Evolutionary conservation across 2,113 vertebrate species (phyloP).

Genomic region (Axis porcinus): DNA sequence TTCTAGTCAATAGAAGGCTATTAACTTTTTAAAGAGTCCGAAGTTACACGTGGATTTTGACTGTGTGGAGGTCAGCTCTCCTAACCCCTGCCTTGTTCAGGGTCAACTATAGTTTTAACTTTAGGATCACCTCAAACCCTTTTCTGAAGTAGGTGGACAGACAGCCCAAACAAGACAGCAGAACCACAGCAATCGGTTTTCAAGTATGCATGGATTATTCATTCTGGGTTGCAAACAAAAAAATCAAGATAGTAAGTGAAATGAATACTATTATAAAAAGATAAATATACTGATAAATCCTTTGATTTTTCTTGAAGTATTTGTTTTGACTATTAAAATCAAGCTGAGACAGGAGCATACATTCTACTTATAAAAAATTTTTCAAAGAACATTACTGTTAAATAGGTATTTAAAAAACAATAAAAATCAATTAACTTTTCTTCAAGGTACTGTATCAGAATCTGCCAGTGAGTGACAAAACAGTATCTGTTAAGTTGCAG

Average conservation of each 20-base stretch:
- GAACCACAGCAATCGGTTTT: background rate
- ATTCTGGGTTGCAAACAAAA: background rate
- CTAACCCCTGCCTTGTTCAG: background rate
- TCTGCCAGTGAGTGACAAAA: slow-evolving; percentile 60
- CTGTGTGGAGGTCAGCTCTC: background rate
- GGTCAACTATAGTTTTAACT: background rate
- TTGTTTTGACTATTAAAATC: background rate
- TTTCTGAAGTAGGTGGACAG: background rate
- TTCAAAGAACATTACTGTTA: slow-evolving; percentile 54
- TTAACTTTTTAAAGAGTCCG: background rate
- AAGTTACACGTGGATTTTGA: background rate
- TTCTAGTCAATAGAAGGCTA: background rate
- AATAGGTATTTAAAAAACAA: slow-evolving; percentile 64
- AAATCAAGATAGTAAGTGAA: background rate
- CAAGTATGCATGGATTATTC: background rate
- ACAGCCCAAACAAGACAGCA: background rate
- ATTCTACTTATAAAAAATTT: slow-evolving; percentile 40
- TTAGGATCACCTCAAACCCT: background rate
- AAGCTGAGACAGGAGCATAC: slow-evolving; percentile 18
- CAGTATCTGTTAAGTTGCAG: slow-evolving; percentile 55
- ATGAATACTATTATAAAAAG: background rate
- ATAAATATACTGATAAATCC: background rate
- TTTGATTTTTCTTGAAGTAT: background rate
- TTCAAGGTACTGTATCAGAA: slow-evolving; percentile 61
- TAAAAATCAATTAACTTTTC: slow-evolving; percentile 68